Evolutionary conservation across 1,140 invertebrate species (phyloP), one percentile per base, ranked within the genome.

Genomic region (Parasteatoda tepidariorum): DNA sequence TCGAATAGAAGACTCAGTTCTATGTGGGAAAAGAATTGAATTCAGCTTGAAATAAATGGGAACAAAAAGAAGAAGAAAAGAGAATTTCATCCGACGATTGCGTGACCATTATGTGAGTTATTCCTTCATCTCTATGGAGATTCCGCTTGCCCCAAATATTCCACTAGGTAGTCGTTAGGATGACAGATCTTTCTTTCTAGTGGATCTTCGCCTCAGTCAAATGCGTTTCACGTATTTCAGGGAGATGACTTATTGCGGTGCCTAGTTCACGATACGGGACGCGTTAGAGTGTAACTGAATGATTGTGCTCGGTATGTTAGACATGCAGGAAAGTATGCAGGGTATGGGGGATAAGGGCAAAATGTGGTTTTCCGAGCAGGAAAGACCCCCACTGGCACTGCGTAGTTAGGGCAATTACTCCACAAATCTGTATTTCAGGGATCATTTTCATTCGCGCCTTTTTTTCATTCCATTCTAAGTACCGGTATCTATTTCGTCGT

Each of bases 281-380:
- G 75, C 75, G 75, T 78, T 78, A 78, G 61, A 66, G 61, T 67
- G 75, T 78, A 41, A 78, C 75, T 66, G 75, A 78, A 61, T 67
- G 75, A 78, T 78, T 78, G 75, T 78, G 62, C 62, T 41, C 59
- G 75, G 61, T 55, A 78, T 78, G 75, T 67, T 28, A 66, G 75
- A 67, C 75, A 78, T 78, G 61, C 41, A 31, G 55, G 70, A 3
- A 34, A 59, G 70, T 54, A 70, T 70, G 67, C 24, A 28, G 57
- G 73, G 31, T 26, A 30, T 57, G 73, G 59, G 73, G 73, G 28
- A 30, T 18, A 24, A 62, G 57, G 73, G 33, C 59, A 64, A 75
- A 75, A 75, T 75, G 59, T 75, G 73, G 73, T 75, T 64, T 62
- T 33, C 59, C 33, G n/a, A 62, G 59, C 13, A 64, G 24, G 68